These are phyloP conservation scores for Scaeva pyrastri DNA, from an alignment of 2,888 invertebrate genomes.

Conservation along the genomic window DNA sequence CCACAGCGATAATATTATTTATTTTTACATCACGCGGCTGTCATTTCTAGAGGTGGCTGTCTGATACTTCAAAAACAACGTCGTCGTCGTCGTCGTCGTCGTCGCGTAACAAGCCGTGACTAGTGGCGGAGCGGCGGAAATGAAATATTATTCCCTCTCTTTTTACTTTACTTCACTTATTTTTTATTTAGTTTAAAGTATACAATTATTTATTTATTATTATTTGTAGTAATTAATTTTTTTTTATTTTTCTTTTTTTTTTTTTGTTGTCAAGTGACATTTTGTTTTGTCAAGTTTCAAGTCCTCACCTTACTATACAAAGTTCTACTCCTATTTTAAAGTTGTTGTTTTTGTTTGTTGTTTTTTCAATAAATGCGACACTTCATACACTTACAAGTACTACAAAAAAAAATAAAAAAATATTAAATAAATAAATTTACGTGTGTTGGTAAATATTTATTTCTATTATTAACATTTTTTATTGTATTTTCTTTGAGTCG, in stretches of 20 bases:
- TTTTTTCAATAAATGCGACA: constrained; percentile 29
- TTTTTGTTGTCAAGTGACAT: constrained; percentile 53
- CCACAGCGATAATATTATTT: constrained; percentile 28
- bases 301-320: background rate
- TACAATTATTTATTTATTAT: constrained; percentile 18
- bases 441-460: constrained; percentile 59
- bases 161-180: background rate
- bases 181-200: background rate
- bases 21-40: constrained; percentile 65
- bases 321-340: constrained; percentile 8
- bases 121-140: constrained; percentile 53
- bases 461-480: constrained; percentile 48
- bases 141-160: constrained; percentile 32
- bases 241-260: background rate
- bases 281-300: constrained; percentile 14
- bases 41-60: constrained; percentile 53
- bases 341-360: constrained; percentile 1
- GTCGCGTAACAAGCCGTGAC: constrained; percentile 47
- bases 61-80: constrained; percentile 30
- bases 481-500: constrained; percentile 57
- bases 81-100: constrained; percentile 10
- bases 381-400: constrained; percentile 2
- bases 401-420: background rate
- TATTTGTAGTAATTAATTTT: constrained; percentile 1
- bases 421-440: background rate